Evolutionary conservation across 2,888 invertebrate genomes (phyloP), one percentile per base, ranked within the genome.

Genomic region (Marasmarcha lunaedactyla): DNA sequence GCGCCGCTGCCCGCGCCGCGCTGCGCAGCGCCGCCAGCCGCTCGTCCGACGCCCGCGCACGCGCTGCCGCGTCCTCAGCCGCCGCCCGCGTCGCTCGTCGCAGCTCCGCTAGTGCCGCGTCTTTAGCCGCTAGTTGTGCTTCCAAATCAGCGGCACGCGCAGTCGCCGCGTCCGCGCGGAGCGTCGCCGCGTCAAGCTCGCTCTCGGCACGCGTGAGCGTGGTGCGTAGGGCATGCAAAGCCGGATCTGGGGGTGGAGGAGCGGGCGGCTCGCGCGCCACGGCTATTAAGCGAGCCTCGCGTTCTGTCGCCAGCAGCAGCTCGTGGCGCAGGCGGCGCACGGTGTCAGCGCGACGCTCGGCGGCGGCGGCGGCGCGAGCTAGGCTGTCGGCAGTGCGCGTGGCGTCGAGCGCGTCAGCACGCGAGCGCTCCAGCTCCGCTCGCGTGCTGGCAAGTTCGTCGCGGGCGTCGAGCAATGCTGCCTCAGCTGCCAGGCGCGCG

Each of bases 101-200:
- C 39, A 48, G 48, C 40, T 48, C 52, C 2, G 46, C 42, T 39
- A 48, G 50, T 15, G 48, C 50, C 33, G 62, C 53, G 52, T 67
- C 73, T 43, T 88, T 84, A 47, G 77, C 74, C 34, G 34, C 34
- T 54, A 64, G 54, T 51, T 55, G 50, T 44, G 62, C 53, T 52
- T 66, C 66, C 58, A 88, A 71, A 42, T 79, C 72, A 48, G 76
- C 76, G 40, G 88, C 73, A 43, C 88, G 84, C 47, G 77, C 74
- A 48, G 68, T 44, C 20, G 55, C 57, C 46, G 58, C 59, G 15
- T 63, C 68, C 36, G 66, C 90, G 51, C 89, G 66, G 55, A 89
- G 88, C 1, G 36, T 39, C 35, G 48, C 48, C 43, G 58, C 54
- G 45, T 55, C 67, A 48, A 60, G 61, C 36, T 89, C 67, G 46